These are phyloP conservation scores for Esox niger DNA, from an alignment of 2,113 vertebrate species.

Conservation along the genomic window DNA sequence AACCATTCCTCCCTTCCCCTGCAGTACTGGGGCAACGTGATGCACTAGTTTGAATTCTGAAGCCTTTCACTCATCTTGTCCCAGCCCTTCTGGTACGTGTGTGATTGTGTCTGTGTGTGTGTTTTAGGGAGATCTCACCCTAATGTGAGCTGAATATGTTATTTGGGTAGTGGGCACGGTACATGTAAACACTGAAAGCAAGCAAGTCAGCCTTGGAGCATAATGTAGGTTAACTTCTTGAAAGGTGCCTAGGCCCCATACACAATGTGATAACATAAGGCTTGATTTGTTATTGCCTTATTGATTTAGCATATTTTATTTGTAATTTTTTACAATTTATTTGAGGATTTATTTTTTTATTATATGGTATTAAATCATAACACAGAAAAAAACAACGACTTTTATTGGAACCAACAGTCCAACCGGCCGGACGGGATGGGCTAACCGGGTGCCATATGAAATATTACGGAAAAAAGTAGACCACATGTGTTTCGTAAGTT, in stretches of 20 bases:
- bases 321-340: background rate
- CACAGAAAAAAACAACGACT: background rate
- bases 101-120: background rate
- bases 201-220: background rate
- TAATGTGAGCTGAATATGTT: constrained; percentile 8
- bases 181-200: background rate
- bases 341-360: too few species aligned
- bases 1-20: constrained; percentile 30
- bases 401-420: background rate
- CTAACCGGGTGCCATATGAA: background rate
- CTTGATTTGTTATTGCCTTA: background rate
- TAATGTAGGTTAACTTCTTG: background rate
- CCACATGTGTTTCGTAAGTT: constrained; percentile 7
- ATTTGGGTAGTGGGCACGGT: background rate
- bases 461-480: background rate
- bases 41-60: background rate
- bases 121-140: background rate
- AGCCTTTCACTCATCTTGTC: background rate
- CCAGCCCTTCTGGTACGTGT: background rate
- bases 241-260: background rate
- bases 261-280: background rate
- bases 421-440: background rate
- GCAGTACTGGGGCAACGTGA: background rate
- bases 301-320: too few species aligned
- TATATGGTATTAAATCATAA: too few species aligned